Base-by-base conservation (phyloP, 2,113 vertebrate genomes). In the Ciconia maguari region DNA sequence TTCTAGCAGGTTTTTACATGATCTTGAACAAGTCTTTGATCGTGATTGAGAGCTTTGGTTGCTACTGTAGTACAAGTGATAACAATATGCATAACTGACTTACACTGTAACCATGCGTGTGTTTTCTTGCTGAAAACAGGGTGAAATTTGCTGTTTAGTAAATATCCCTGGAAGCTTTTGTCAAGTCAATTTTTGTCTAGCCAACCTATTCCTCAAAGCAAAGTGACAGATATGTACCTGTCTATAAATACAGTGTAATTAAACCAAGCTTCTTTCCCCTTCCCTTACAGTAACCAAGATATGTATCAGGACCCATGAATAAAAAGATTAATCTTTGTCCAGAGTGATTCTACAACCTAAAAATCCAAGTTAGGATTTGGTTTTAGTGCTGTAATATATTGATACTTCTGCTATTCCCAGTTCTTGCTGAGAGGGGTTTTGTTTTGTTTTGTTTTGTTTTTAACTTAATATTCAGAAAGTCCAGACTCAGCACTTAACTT, bases 21-120 rank as follows among this genome's bases (percentile, higher is more conserved):
- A 87, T 85, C 90, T 79, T 83, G 44, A 72, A 16, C 58, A 90
- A 72, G 58, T 65, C 88, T 94, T 94, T 93, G 91, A 91, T 93
- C 8, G 0, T 89, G 86, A 55, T 58, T 46, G 91, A 87, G 71
- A 51, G 54, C 83, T 78, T 87, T 71, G 55, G 80, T 96, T 94
- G 85, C 29, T 66, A 27, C 86, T 87, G 68, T 44, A 87, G 68
- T 91, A 87, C 72, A 94, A 95, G 38, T 49, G 86, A 86, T 90
- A 89, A 87, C 76, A 89, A 70, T 91, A 75, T 51, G 46, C 38
- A 51, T 92, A 81, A 52, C 71, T 89, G 93, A 87, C 54, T 90
- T 88, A 21, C 3, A 16, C 46, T 81, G 32, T n/a, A 94, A 41
- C 64, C 41, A 44, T 26, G 44, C 24, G 34, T 25, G 52, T 60